Evolutionary conservation across 2,113 vertebrate genomes (phyloP).

Genomic region (Melanostigma gelatinosum): DNA sequence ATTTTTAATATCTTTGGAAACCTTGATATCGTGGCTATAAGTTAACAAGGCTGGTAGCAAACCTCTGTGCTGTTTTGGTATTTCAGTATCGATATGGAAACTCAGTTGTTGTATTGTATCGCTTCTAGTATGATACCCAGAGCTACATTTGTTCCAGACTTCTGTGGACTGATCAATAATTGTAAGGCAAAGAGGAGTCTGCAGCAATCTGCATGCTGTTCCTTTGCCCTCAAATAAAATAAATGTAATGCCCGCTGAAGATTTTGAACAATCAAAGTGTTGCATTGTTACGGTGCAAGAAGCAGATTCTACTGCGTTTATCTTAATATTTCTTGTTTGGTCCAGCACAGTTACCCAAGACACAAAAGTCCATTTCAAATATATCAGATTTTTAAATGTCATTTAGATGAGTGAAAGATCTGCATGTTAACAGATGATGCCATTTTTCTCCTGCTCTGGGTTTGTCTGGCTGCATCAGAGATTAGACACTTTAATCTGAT

Average conservation of each 20-base stretch:
- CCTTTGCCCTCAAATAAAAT: neutral
- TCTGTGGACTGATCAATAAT: neutral
- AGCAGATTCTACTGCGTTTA: neutral
- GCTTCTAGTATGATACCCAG: neutral
- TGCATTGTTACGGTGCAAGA: neutral
- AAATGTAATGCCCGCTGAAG: neutral
- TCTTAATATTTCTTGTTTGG: neutral
- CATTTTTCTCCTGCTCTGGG: conserved; percentile 13
- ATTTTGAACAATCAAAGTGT: neutral
- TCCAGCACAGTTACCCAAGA: neutral
- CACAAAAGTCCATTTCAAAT: neutral
- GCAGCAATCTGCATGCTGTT: neutral
- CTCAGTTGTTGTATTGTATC: neutral
- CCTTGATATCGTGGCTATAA: neutral
- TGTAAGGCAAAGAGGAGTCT: neutral
- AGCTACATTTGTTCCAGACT: neutral
- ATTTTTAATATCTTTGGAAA: neutral
- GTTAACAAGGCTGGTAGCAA: neutral
- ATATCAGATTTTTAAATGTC: neutral
- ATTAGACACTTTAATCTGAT: conserved; percentile 68
- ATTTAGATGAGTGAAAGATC: conserved; percentile 7
- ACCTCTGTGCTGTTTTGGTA: neutral
- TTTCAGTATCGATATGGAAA: neutral
- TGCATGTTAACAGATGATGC: conserved; percentile 41
- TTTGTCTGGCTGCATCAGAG: conserved; percentile 52